phyloP scores from a whole-genome alignment of 2,797 vertebrate species.

The Sebastes glaucus region DNA sequence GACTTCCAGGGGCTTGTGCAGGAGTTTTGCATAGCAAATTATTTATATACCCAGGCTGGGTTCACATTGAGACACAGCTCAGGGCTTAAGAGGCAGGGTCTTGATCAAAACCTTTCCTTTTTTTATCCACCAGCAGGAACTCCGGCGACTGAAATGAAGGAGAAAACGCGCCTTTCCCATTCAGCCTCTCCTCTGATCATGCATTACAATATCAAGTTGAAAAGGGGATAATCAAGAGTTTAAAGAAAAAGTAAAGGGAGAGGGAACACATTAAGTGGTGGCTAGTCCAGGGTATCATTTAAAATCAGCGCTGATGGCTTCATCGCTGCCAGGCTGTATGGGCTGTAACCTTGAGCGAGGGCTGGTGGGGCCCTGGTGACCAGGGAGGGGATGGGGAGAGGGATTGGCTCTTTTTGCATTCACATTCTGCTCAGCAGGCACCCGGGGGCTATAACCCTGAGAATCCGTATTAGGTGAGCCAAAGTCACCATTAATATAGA shows the following conservation, averaged over 20 bases:
- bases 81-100: slow-evolving; percentile 51
- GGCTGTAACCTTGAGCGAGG: slow-evolving; percentile 80
- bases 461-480: slow-evolving; percentile 84
- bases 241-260: slow-evolving; percentile 58
- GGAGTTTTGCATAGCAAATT: slow-evolving; percentile 37
- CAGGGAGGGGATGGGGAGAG: slow-evolving; percentile 62
- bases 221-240: slow-evolving; percentile 68
- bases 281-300: slow-evolving; percentile 75
- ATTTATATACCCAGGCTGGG: slow-evolving; percentile 20
- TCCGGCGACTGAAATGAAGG: slow-evolving; percentile 59
- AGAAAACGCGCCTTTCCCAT: slow-evolving; percentile 56
- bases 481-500: slow-evolving; percentile 88
- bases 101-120: slow-evolving; percentile 73
- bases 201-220: slow-evolving; percentile 58
- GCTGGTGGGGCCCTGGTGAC: slow-evolving; percentile 77
- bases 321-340: slow-evolving; percentile 70
- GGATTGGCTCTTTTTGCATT: slow-evolving; percentile 76
- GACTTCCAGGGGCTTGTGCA: slow-evolving; percentile 24
- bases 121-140: slow-evolving; percentile 55
- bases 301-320: slow-evolving; percentile 82
- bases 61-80: slow-evolving; percentile 35
- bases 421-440: slow-evolving; percentile 79
- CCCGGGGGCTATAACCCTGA: slow-evolving; percentile 86
- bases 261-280: slow-evolving; percentile 50
- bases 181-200: slow-evolving; percentile 66